phyloP scores from a whole-genome alignment of 2,888 invertebrate species.

The Digitonthophagus gazella region DNA sequence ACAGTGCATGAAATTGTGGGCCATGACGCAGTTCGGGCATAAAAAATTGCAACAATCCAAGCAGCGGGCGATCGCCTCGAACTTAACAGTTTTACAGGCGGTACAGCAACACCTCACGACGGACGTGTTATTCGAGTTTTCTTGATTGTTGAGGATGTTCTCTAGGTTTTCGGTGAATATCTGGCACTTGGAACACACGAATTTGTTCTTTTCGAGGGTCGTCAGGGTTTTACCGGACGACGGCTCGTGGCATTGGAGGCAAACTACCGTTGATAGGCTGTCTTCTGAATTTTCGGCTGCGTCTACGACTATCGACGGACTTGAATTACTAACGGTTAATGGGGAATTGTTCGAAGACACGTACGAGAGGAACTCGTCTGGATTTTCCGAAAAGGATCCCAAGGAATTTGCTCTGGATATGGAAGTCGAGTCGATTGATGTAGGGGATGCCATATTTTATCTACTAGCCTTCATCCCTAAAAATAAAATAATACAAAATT shows the following conservation, averaged over 20 bases:
- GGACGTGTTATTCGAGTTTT: conserved; percentile 39
- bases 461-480: conserved; percentile 78
- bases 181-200: conserved; percentile 71
- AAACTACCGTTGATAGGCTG: conserved; percentile 46
- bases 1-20: conserved; percentile 98
- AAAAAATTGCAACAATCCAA: conserved; percentile 95
- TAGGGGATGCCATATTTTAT: conserved; percentile 91
- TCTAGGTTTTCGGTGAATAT: conserved; percentile 48
- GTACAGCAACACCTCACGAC: conserved; percentile 75
- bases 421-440: conserved; percentile 86
- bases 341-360: conserved; percentile 65
- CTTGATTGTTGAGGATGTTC: conserved; percentile 49
- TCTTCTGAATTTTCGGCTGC: conserved; percentile 62
- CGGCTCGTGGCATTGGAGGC: conserved; percentile 74
- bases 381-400: conserved; percentile 80
- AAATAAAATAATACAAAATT: no score
- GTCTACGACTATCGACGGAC: conserved; percentile 76
- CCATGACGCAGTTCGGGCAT: conserved; percentile 97
- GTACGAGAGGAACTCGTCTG: conserved; percentile 65
- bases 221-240: conserved; percentile 74
- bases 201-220: conserved; percentile 78
- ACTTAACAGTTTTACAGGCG: conserved; percentile 93
- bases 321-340: conserved; percentile 82
- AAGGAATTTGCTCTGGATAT: conserved; percentile 87
- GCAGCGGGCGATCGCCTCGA: conserved; percentile 93